These are phyloP conservation scores for Channallabes apus DNA, from an alignment of 2,797 vertebrate species.

Conservation along the genomic window DNA sequence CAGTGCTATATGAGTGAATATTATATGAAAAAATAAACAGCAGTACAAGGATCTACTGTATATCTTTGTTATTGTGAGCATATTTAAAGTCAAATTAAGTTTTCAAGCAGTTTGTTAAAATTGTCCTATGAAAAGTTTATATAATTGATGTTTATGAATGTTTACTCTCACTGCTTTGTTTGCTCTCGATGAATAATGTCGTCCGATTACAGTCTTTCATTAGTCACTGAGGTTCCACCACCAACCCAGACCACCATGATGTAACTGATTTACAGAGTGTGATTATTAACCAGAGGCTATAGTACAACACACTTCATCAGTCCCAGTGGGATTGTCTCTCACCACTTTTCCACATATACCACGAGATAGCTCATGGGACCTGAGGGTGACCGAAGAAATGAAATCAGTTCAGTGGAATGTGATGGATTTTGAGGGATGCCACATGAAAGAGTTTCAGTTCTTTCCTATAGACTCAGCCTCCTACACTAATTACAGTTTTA, in stretches of 20 bases:
- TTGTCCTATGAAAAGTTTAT: background rate
- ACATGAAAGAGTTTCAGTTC: conserved; percentile 67
- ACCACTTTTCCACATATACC: conserved; percentile 57
- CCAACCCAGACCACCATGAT: conserved; percentile 17
- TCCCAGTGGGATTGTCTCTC: conserved; percentile 25
- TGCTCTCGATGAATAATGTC: conserved; percentile 1
- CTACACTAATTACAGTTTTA: conserved; percentile 60
- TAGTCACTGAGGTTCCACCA: conserved; percentile 11
- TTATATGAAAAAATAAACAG: conserved; percentile 12
- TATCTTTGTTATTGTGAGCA: background rate
- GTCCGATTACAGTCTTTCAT: background rate
- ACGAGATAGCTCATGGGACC: conserved; percentile 40
- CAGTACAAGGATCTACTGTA: background rate
- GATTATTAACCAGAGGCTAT: background rate
- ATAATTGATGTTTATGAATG: background rate
- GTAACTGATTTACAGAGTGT: conserved; percentile 15
- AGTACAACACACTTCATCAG: conserved; percentile 9
- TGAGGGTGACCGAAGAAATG: conserved; percentile 61
- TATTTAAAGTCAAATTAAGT: background rate
- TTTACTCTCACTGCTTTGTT: background rate
- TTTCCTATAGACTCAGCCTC: conserved; percentile 52
- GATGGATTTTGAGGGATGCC: conserved; percentile 60
- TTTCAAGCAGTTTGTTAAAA: background rate
- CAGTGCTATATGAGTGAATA: conserved; percentile 16
- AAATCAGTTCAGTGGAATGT: conserved; percentile 69